Evolutionary conservation across 2,888 invertebrate species (phyloP).

Genomic region (Oxycera nigricornis): DNA sequence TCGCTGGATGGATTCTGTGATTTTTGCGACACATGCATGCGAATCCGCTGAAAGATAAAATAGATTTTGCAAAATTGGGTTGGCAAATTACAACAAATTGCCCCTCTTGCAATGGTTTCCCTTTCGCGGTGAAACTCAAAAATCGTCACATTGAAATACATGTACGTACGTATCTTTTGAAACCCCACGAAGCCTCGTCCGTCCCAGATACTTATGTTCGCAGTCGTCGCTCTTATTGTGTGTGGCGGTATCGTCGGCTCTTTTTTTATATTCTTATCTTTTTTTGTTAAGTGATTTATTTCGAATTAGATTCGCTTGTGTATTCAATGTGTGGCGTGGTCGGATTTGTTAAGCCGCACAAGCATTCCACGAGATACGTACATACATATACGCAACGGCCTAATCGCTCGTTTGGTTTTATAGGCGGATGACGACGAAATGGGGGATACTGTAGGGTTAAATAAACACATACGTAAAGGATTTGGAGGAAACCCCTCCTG

Average conservation of each 20-base stretch:
- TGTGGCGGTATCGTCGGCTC: not conserved
- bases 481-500: conserved; percentile 43
- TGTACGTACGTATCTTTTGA: not conserved
- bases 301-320: conserved; percentile 27
- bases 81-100: too few relatives aligned
- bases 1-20: too few relatives aligned
- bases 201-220: not conserved
- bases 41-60: too few relatives aligned
- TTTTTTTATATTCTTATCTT: not conserved
- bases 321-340: conserved; percentile 3
- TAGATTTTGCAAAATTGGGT: too few relatives aligned
- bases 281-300: conserved; percentile 22
- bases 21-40: too few relatives aligned
- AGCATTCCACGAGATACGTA: not conserved
- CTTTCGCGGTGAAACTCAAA: not conserved
- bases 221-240: not conserved
- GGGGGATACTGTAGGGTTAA: conserved; percentile 17
- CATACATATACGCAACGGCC: not conserved
- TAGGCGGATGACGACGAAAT: not conserved
- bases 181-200: conserved; percentile 2
- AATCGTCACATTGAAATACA: not conserved
- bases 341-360: not conserved
- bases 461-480: conserved; percentile 41
- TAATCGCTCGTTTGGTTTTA: too few relatives aligned
- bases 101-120: not conserved